Conservation (phyloP, 2,113 vertebrate species). For the Aegotheles bennettii region DNA sequence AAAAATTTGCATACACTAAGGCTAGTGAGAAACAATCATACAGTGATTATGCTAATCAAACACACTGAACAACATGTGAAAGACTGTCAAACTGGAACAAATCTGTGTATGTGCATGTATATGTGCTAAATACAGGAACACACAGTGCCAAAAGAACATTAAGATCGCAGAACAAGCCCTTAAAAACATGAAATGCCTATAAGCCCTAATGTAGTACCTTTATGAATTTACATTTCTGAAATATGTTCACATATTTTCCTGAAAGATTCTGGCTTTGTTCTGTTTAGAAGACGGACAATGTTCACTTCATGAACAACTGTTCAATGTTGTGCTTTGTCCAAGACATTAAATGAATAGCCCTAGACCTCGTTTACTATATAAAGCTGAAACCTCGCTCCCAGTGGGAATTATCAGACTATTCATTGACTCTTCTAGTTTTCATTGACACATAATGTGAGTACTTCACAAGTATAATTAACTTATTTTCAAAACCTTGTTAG, state of each 20-base stretch:
- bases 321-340: neutral
- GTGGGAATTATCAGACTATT: neutral
- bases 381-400: neutral
- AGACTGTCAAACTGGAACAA: conserved; percentile 46
- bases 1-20: conserved; percentile 55
- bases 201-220: neutral
- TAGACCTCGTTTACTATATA: neutral
- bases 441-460: neutral
- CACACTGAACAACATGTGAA: conserved; percentile 23
- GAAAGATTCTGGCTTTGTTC: neutral
- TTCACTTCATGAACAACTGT: neutral
- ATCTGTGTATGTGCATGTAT: neutral
- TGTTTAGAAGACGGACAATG: neutral
- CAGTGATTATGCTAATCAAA: conserved; percentile 48
- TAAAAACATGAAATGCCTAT: neutral
- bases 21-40: conserved; percentile 48
- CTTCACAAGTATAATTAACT: neutral
- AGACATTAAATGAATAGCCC: neutral
- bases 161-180: neutral
- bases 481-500: neutral
- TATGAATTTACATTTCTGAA: neutral
- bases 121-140: neutral
- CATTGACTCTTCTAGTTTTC: neutral
- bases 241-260: neutral
- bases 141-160: neutral